Evolutionary conservation across 2,888 invertebrate species (phyloP), one percentile per base, ranked within the genome.

Genomic region (Deilephila porcellus): DNA sequence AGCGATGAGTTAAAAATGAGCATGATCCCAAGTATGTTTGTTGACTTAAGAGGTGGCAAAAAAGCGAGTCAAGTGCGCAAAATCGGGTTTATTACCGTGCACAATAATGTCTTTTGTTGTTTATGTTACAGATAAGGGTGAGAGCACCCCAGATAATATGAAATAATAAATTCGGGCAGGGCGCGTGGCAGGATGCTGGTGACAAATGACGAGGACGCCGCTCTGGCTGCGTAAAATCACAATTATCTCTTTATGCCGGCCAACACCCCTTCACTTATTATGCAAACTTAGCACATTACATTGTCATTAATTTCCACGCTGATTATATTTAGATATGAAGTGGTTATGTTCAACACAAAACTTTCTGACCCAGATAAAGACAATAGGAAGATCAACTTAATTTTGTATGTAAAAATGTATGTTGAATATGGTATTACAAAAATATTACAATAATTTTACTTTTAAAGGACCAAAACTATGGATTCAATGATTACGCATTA

Each of bases 141-240:
- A 80, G 76, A 79, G 80, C 83, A 88, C 90, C 91, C 91, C 82
- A 87, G 88, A 91, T 90, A 89, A 90, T 87, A 89, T 89, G 86
- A 89, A 88, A 91, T 91, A 93, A 93, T 94, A 93, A 93, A 93
- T 93, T 90, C 86, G 82, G 80, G 75, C 83, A 81, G 86, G 84
- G 87, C 93, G 92, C 93, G 94, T 93, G 92, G 85, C 93, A 91
- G 94, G 94, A 94, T 93, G 94, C 94, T 94, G 94, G 91, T 91
- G 94, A 94, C 94, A 94, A 94, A 94, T 94, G 88, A 91, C 85
- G 85, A 87, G 88, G 88, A 81, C 83, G 79, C 75, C 77, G 85
- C 78, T 82, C 84, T 56, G 56, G 19, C 56, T 56, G 90, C 93
- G 93, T 94, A 90, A 94, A 94, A 94, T 94, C 93, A 91, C 88